Percentiles rank a stretch among this genome's conserved stretches.
phyloP scores from a whole-genome alignment of 2,888 invertebrate species.

The Branchipolynoe longqiensis region DNA sequence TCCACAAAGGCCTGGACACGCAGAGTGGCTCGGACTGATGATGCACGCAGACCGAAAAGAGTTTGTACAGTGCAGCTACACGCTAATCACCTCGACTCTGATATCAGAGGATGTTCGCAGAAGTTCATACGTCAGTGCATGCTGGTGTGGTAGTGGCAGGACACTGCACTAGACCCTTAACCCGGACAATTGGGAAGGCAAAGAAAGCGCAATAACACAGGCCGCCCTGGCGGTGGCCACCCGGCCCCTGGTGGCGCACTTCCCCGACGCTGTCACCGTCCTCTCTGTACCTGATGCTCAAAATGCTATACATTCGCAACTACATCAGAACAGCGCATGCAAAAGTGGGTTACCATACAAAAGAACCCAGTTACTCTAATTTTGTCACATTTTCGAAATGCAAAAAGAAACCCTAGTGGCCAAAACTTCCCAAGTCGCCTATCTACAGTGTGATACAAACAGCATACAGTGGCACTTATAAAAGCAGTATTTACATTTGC shows the following conservation, averaged over 20 bases:
- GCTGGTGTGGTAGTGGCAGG: too few relatives aligned
- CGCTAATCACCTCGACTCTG: too few relatives aligned
- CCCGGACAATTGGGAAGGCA: too few relatives aligned
- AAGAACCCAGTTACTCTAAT: too few relatives aligned
- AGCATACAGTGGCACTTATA: slow-evolving; percentile 36
- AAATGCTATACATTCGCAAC: background rate
- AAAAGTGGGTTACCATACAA: background rate
- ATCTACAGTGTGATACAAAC: slow-evolving; percentile 32
- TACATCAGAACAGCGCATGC: background rate
- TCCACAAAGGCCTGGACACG: background rate
- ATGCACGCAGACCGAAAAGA: background rate
- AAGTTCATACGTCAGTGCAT: too few relatives aligned
- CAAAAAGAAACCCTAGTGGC: background rate
- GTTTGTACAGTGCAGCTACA: too few relatives aligned
- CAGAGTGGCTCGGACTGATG: slow-evolving; percentile 5
- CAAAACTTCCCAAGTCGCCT: slow-evolving; percentile 39
- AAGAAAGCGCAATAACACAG: background rate
- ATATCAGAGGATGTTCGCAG: too few relatives aligned
- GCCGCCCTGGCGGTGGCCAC: background rate
- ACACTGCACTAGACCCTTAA: too few relatives aligned
- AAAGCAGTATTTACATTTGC: slow-evolving; percentile 50
- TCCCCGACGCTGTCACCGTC: background rate
- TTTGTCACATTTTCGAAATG: background rate
- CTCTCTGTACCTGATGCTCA: background rate
- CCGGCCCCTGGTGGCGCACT: background rate